Evolutionary conservation across 2,797 vertebrate species (phyloP).

Genomic region (Gymnodraco acuticeps): DNA sequence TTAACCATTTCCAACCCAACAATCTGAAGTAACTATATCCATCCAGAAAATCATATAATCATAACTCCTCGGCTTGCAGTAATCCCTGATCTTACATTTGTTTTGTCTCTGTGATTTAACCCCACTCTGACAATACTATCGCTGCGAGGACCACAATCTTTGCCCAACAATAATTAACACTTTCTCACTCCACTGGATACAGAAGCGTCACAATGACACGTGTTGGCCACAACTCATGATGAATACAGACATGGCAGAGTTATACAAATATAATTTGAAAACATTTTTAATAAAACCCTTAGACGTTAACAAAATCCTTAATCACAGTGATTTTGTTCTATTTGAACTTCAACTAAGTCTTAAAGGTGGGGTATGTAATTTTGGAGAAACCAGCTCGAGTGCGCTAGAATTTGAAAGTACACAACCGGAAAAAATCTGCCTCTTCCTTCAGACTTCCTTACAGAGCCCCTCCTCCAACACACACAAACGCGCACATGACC

Average conservation of each 20-base stretch:
- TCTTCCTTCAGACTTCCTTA: no score
- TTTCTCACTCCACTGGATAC: background rate
- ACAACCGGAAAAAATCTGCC: no score
- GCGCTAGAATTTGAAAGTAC: no score
- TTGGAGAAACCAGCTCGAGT: no score
- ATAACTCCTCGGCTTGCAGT: background rate
- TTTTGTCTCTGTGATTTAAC: background rate
- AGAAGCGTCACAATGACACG: background rate
- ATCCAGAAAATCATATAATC: slow-evolving; percentile 3
- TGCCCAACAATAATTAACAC: slow-evolving; percentile 7
- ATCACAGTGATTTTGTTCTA: background rate
- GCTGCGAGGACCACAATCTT: background rate
- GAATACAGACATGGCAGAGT: background rate
- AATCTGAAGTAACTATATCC: slow-evolving; percentile 9
- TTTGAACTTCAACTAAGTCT: background rate
- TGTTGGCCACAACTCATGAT: background rate
- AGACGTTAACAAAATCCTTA: background rate
- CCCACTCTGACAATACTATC: slow-evolving; percentile 7
- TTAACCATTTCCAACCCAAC: slow-evolving; percentile 17
- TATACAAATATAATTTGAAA: background rate
- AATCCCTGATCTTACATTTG: background rate
- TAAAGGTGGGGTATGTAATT: no score
- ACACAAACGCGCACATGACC: no score
- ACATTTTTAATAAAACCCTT: background rate
- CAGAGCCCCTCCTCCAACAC: no score